phyloP scores from a whole-genome alignment of 1,140 invertebrate genomes.

The Polyergus mexicanus region DNA sequence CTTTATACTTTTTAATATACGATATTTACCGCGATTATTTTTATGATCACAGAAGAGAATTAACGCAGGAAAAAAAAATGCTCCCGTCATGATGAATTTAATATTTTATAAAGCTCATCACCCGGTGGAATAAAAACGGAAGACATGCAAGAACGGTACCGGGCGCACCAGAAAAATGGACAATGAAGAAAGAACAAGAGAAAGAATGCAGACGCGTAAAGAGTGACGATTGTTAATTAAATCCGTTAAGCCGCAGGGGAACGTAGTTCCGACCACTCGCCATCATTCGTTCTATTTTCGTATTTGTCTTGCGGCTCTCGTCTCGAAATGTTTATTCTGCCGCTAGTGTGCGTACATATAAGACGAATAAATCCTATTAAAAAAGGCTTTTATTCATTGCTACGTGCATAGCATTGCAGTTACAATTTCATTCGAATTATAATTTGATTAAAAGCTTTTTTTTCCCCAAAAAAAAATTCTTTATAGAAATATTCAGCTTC shows the following conservation, averaged over 20 bases:
- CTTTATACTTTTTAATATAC: neutral
- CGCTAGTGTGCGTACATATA: slow-evolving; percentile 4
- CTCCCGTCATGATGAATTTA: slow-evolving; percentile 41
- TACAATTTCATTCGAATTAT: slow-evolving; percentile 25
- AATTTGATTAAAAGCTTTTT: neutral
- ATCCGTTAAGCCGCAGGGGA: slow-evolving; percentile 73
- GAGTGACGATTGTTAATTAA: slow-evolving; percentile 83
- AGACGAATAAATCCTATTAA: slow-evolving; percentile 49
- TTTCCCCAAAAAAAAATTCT: neutral
- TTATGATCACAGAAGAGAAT: neutral
- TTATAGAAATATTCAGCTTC: neutral
- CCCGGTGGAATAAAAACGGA: slow-evolving; percentile 48
- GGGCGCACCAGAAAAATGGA: slow-evolving; percentile 42
- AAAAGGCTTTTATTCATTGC: slow-evolving; percentile 34
- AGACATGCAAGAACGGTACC: slow-evolving; percentile 59
- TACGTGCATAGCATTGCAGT: neutral
- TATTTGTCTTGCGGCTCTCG: slow-evolving; percentile 74
- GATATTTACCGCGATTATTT: slow-evolving; percentile 39
- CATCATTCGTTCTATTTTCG: slow-evolving; percentile 64
- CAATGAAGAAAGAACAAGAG: slow-evolving; percentile 32
- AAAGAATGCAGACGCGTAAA: slow-evolving; percentile 76
- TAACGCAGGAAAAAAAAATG: slow-evolving; percentile 35
- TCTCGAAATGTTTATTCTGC: slow-evolving; percentile 69
- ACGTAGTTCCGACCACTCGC: slow-evolving; percentile 59
- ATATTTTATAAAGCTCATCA: slow-evolving; percentile 56